phyloP scores from a whole-genome alignment of 1,140 invertebrate genomes.

The Meloidogyne floridensis region DNA sequence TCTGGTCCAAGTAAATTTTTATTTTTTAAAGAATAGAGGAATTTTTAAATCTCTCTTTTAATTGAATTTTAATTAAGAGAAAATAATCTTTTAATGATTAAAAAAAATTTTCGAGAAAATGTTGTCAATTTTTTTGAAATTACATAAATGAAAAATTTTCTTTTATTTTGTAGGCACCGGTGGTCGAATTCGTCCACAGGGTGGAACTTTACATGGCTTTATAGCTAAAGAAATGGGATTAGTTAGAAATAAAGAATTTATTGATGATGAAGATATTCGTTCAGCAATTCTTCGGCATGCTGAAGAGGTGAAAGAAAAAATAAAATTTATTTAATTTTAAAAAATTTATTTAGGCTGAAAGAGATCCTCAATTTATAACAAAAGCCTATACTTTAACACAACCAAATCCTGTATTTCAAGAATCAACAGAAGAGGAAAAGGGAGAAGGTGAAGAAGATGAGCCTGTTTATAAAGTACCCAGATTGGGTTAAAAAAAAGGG shows the following conservation, averaged over 20 bases:
- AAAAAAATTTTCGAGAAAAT: no score
- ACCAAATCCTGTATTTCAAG: constrained; percentile 66
- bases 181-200: constrained; percentile 80
- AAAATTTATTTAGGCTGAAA: constrained; percentile 73
- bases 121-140: neutral
- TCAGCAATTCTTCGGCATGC: constrained; percentile 95
- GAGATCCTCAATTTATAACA: constrained; percentile 94
- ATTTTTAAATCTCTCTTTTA: no score
- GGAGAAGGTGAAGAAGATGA: constrained; percentile 50
- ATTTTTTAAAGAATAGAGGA: neutral
- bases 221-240: constrained; percentile 91
- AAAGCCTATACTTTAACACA: constrained; percentile 79
- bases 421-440: constrained; percentile 36
- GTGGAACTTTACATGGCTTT: constrained; percentile 92
- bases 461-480: constrained; percentile 49
- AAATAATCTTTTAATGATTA: no score
- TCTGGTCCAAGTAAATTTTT: constrained; percentile 72
- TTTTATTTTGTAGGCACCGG: constrained; percentile 20
- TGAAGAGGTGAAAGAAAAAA: constrained; percentile 73
- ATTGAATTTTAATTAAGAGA: no score
- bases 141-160: neutral
- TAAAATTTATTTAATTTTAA: neutral
- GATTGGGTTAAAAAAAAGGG: constrained; percentile 36
- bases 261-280: constrained; percentile 92
- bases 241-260: constrained; percentile 79